Conservation (phyloP, 2,797 vertebrate genomes). For the Thunnus albacares region DNA sequence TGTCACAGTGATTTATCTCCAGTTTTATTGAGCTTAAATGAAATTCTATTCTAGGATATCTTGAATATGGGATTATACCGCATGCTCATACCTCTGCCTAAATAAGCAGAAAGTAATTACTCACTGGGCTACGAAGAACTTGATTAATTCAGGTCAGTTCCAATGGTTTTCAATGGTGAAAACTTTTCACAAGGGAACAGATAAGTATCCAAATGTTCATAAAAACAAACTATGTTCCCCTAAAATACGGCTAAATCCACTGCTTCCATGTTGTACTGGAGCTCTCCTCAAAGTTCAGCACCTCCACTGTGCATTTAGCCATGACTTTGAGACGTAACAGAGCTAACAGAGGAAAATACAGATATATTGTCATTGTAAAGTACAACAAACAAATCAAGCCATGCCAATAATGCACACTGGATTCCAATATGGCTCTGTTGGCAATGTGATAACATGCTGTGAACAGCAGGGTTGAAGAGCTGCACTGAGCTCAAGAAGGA, state of each 20-base stretch:
- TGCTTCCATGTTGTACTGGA: neutral
- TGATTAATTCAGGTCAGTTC: conserved; percentile 2
- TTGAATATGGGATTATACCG: conserved; percentile 12
- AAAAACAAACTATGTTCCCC: too few relatives aligned
- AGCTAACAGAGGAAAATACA: neutral
- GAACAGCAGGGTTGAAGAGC: neutral
- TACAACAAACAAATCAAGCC: neutral
- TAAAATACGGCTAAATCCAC: neutral
- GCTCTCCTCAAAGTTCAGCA: neutral
- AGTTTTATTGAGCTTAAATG: conserved; percentile 29
- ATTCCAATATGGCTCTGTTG: neutral
- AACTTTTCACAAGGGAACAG: too few relatives aligned
- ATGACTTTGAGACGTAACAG: neutral
- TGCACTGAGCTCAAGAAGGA: neutral
- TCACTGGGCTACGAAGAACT: neutral
- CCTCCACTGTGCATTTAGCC: conserved; percentile 1
- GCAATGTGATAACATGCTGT: neutral
- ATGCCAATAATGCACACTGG: neutral
- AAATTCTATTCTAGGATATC: conserved; percentile 22
- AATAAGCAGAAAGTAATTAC: conserved; percentile 12
- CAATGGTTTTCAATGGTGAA: neutral
- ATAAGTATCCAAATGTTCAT: too few relatives aligned
- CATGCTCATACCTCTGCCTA: neutral
- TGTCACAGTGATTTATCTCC: conserved; percentile 46
- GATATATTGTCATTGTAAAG: neutral